phyloP scores from a whole-genome alignment of 2,113 vertebrate genomes.

The Eubucco bourcierii region DNA sequence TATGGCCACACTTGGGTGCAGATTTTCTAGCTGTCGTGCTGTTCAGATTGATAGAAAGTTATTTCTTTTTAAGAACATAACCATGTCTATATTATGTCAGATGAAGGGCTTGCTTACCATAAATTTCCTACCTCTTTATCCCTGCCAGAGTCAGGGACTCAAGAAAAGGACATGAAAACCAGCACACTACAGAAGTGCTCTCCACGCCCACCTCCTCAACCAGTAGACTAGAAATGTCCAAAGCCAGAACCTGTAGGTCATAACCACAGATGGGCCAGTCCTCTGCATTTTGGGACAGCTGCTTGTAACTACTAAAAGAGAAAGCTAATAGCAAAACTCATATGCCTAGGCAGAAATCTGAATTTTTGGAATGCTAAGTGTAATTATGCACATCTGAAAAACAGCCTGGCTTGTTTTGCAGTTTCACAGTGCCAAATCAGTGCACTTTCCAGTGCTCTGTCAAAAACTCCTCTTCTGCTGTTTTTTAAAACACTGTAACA shows the following conservation, averaged over 20 bases:
- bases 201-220: background rate
- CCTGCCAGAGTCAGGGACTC: background rate
- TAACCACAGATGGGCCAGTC: background rate
- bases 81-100: background rate
- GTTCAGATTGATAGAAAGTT: background rate
- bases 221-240: background rate
- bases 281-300: background rate
- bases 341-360: background rate
- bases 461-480: background rate
- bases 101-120: background rate
- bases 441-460: background rate
- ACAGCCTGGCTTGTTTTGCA: background rate
- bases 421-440: background rate
- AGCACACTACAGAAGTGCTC: background rate
- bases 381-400: background rate
- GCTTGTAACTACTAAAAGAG: background rate
- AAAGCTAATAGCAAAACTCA: background rate
- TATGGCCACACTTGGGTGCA: fast-evolving
- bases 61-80: background rate
- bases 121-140: background rate
- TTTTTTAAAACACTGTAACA: background rate
- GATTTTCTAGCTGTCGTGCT: background rate
- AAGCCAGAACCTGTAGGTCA: background rate
- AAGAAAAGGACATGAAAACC: background rate
- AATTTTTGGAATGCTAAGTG: background rate